Conservation (phyloP, 2,888 invertebrate species). For the Synanthedon andrenaeformis region DNA sequence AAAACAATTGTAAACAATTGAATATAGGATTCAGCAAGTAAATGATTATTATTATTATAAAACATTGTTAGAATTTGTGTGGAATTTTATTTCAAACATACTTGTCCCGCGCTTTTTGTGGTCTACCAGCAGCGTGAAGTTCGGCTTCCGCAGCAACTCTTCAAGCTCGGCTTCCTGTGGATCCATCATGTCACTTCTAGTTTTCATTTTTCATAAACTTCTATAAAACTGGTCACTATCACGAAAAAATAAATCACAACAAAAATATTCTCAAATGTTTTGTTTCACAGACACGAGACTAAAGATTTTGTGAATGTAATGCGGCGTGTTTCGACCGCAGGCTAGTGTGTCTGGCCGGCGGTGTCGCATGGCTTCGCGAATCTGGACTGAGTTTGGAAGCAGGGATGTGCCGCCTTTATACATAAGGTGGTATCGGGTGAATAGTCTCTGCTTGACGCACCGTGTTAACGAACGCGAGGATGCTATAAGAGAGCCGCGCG, state of each 20-base stretch:
- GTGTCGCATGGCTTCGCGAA: conserved; percentile 37
- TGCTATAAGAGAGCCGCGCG: conserved; percentile 44
- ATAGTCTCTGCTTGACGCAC: conserved; percentile 12
- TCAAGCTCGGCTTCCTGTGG: conserved; percentile 50
- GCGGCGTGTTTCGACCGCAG: conserved; percentile 4
- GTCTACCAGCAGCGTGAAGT: conserved; percentile 27
- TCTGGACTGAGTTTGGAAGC: conserved; percentile 24
- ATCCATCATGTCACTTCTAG: conserved; percentile 26
- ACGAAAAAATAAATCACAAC: neutral
- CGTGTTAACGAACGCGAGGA: conserved; percentile 34
- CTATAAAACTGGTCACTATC: neutral
- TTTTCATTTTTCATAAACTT: conserved; percentile 29
- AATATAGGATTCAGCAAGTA: too few relatives aligned
- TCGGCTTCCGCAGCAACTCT: conserved; percentile 51
- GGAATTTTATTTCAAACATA: conserved; percentile 24
- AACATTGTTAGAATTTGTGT: too few relatives aligned
- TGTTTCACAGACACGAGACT: neutral
- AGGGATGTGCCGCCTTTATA: conserved; percentile 25
- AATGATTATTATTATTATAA: too few relatives aligned
- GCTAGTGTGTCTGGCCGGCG: conserved; percentile 16
- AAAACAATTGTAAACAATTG: too few relatives aligned
- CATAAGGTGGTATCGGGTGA: conserved; percentile 10
- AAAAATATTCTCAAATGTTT: conserved; percentile 1
- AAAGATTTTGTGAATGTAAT: conserved; percentile 7
- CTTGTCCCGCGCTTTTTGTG: conserved; percentile 41